These are phyloP conservation scores for Amiota mariae DNA, from an alignment of 2,888 invertebrate genomes.

Conservation along the genomic window DNA sequence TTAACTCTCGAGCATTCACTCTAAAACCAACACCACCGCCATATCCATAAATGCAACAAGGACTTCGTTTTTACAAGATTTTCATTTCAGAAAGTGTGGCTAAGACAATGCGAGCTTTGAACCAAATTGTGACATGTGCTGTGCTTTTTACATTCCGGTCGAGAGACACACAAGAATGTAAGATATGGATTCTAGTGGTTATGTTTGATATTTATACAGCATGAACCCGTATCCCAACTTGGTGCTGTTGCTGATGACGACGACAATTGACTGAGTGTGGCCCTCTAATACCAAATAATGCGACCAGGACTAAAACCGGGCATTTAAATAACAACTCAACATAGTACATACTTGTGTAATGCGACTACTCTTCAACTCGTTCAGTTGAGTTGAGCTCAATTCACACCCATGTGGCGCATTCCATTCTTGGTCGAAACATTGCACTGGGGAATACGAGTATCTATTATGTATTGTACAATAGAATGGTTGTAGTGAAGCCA, in stretches of 20 bases:
- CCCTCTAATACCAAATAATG: background rate
- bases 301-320: conserved; percentile 14
- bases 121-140: conserved; percentile 37
- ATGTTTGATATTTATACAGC: conserved; percentile 23
- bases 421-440: background rate
- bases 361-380: background rate
- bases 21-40: background rate
- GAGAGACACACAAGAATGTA: conserved; percentile 33
- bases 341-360: background rate
- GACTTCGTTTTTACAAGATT: background rate
- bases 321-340: conserved; percentile 18
- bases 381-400: background rate
- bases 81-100: background rate
- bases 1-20: conserved; percentile 28
- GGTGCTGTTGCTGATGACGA: background rate
- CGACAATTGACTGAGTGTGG: background rate
- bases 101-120: conserved; percentile 17
- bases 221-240: background rate
- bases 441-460: background rate
- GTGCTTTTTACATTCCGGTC: conserved; percentile 19
- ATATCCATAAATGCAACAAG: conserved; percentile 30
- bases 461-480: background rate
- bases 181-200: conserved; percentile 32
- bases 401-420: background rate
- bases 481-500: conserved; percentile 2